These are phyloP conservation scores for Amorpha juglandis DNA, from an alignment of 2,888 invertebrate genomes.

Conservation along the genomic window DNA sequence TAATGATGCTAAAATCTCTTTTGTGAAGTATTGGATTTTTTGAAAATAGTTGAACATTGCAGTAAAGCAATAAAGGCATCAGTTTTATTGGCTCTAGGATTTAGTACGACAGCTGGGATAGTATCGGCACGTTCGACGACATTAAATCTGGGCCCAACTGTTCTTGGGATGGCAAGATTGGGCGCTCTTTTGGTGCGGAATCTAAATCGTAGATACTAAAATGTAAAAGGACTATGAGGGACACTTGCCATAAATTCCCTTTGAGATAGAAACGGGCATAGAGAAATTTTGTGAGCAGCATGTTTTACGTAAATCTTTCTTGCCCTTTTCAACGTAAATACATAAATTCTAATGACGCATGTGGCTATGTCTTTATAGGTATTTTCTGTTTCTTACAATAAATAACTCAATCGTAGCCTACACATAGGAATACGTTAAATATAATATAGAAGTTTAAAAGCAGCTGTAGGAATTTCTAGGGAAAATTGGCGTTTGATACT, in stretches of 20 bases:
- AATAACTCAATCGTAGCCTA: not conserved
- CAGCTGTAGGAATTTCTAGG: not conserved
- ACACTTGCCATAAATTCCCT: conserved; percentile 17
- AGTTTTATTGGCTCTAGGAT: conserved; percentile 58
- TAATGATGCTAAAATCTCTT: too few species aligned
- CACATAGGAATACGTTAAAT: not conserved
- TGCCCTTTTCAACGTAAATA: not conserved
- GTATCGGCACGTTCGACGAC: conserved; percentile 59
- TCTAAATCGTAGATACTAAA: conserved; percentile 50
- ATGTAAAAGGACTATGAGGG: conserved; percentile 44
- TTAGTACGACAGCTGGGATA: conserved; percentile 50
- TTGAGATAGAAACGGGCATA: conserved; percentile 5
- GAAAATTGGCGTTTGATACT: not conserved
- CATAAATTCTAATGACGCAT: not conserved
- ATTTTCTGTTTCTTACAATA: not conserved
- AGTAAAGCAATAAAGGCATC: conserved; percentile 55
- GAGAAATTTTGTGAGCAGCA: conserved; percentile 1
- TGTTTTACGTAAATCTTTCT: conserved; percentile 1
- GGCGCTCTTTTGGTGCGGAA: conserved; percentile 30
- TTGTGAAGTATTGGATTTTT: conserved; percentile 4
- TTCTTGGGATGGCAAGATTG: conserved; percentile 38
- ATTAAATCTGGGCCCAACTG: conserved; percentile 60
- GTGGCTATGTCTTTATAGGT: not conserved
- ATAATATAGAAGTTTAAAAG: conserved; percentile 3
- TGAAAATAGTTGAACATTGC: conserved; percentile 47